A percentile compares a stretch with the other conserved stretches of the same genome.
Evolutionary conservation across 2,888 invertebrate genomes (phyloP).

Genomic region (Epinotia bilunana): DNA sequence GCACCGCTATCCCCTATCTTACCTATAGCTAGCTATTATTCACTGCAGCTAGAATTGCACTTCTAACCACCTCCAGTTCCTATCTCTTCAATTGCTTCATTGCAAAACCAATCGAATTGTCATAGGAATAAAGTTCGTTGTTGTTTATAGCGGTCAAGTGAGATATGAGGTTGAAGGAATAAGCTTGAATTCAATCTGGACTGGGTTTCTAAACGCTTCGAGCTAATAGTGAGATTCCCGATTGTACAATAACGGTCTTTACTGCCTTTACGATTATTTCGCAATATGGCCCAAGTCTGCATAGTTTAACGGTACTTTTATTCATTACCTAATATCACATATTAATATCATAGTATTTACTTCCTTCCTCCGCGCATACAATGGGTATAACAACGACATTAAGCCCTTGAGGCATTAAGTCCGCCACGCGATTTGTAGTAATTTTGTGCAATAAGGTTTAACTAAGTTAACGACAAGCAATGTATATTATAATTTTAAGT

Average conservation of each 20-base stretch:
- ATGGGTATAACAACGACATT: no score
- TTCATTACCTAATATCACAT: not conserved
- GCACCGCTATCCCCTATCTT: slow-evolving; percentile 38
- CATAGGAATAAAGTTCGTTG: not conserved
- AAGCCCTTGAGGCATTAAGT: no score
- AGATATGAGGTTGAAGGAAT: slow-evolving; percentile 19
- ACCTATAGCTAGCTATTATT: slow-evolving; percentile 41
- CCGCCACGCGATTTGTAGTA: no score
- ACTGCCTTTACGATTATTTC: slow-evolving; percentile 49
- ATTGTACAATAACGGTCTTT: slow-evolving; percentile 55
- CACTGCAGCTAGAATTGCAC: slow-evolving; percentile 57
- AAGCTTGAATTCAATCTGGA: slow-evolving; percentile 59
- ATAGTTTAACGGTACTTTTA: slow-evolving; percentile 12
- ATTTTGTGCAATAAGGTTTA: no score
- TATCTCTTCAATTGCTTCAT: not conserved
- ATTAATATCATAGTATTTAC: not conserved
- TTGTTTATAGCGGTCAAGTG: not conserved
- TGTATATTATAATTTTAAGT: no score
- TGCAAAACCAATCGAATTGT: not conserved
- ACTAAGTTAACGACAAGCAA: no score
- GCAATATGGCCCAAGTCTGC: slow-evolving; percentile 48
- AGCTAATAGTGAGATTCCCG: slow-evolving; percentile 55
- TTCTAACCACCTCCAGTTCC: not conserved
- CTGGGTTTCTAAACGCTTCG: slow-evolving; percentile 65
- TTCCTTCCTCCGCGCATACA: not conserved